Evolutionary conservation across 2,797 vertebrate genomes (phyloP), one percentile per base, ranked within the genome.

Genomic region (Rousettus madagascariensis): DNA sequence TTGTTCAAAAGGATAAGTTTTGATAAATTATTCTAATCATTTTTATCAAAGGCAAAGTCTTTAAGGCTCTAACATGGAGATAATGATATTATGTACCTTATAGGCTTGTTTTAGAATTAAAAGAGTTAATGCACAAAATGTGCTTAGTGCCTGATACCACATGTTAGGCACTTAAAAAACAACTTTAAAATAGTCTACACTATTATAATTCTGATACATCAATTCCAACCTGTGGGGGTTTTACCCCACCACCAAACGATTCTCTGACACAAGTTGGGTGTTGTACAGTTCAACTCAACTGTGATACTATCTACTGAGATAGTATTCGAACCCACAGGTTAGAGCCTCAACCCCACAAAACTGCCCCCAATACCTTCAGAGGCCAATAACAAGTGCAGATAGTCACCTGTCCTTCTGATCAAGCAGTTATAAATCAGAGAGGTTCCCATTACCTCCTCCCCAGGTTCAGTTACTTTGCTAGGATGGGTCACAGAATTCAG

Each of bases 1-100:
- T 78, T 91, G 51, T 59, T 94, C 92, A 86, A 89, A 89, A 92
- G 72, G 3, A 10, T 28, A 36, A 43, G 26, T 86, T 91, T 71
- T 53, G 49, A 94, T 91, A 33, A 88, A 95, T 49, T 79, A 77
- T 75, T 89, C 46, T 78, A 74, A 91, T 86, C 36, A 91, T 93
- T 88, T 90, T 82, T 41, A 88, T 86, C 63, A 78, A 91, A 83
- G 65, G 43, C 61, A 88, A 86, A 88, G 43, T 55, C 53, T 43
- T 1, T 33, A 79, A 65, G 43, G 11, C 6, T 78, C 24, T 63
- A 57, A 77, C 91, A 61, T 28, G 7, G 43, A 89, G 19, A 53
- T 41, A 75, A 78, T 49, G 49, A 49, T 61, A 74, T 59, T 63
- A 65, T 61, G 8, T 94, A 46, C 22, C 63, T 72, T 24, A 79